Evolutionary conservation across 2,888 invertebrate species (phyloP), one percentile per base, ranked within the genome.

Genomic region (Stenotaenia linearis): DNA sequence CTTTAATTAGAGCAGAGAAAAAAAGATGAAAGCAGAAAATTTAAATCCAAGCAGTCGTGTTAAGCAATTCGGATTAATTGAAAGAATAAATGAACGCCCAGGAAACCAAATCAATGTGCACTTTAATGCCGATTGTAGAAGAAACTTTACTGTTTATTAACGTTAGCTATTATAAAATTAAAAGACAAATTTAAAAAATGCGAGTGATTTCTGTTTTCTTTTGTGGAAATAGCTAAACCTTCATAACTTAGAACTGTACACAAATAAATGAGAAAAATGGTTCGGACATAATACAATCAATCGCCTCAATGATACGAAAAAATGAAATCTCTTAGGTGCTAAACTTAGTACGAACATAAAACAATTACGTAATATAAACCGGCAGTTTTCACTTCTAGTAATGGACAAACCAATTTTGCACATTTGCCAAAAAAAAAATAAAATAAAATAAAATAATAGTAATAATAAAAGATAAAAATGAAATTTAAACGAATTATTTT

Each of bases 321-420:
- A 69, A 69, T 69, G 69, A 69, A 50, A 69, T 69, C 69, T 69
- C 69, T 28, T 28, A 69, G 69, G 69, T 69, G 69, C 69, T 69
- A 69, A 69, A 69, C 69, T 25, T 69, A 69, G 28, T 28, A 69
- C 28, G 15, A 25, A 69, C 25, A 69, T 15, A 56, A 56, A 56
- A 56, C 56, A 69, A 69, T 69, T 69, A 69, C 28, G 69, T 69
- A 69, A 69, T 25, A 6, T 25, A 25, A 56, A 28, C 69, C 25
- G 69, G 69, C 69, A 69, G 69, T 69, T 69, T 50, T 69, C 69
- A 69, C 50, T 69, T 69, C 69, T 69, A 69, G 69, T 69, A 69
- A 69, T 28, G 12, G 69, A 25, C 25, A 69, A 69, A 69, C 25
- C 25, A 69, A 69, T 69, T 69, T 28, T 28, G 69, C 69, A 69